Conservation (phyloP, 1,140 invertebrate genomes). For the Bombus superbus region DNA sequence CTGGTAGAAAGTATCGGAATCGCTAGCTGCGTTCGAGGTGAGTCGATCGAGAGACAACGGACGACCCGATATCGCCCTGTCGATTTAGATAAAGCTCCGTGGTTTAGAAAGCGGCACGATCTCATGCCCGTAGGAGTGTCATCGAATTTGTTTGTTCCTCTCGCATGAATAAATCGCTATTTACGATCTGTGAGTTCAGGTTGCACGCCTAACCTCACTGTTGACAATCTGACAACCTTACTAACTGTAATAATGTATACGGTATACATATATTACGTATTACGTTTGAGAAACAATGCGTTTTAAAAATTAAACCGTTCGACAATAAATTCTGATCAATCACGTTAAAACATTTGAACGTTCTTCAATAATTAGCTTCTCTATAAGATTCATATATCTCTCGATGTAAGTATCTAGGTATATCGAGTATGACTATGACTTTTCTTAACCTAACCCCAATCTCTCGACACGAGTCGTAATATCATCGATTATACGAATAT, state of each 20-base stretch:
- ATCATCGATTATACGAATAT: neutral
- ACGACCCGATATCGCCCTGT: slow-evolving; percentile 33
- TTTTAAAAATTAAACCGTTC: too few species aligned
- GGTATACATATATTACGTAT: too few species aligned
- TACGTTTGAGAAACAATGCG: neutral
- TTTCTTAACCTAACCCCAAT: too few species aligned
- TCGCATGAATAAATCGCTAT: slow-evolving; percentile 36
- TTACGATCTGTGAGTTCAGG: slow-evolving; percentile 25
- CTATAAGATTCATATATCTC: too few species aligned
- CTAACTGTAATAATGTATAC: neutral
- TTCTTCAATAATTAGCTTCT: too few species aligned
- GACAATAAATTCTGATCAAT: too few species aligned
- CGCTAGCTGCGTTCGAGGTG: slow-evolving; percentile 7
- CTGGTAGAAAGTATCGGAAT: slow-evolving; percentile 39
- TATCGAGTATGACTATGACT: too few species aligned
- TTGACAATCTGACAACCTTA: neutral
- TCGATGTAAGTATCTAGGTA: too few species aligned
- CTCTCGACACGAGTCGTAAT: too few species aligned
- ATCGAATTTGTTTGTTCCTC: slow-evolving; percentile 49
- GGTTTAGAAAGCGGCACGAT: slow-evolving; percentile 43
- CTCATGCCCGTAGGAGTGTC: slow-evolving; percentile 27
- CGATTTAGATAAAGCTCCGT: slow-evolving; percentile 48
- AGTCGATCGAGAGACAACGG: slow-evolving; percentile 37
- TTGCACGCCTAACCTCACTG: neutral
- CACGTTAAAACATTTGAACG: too few species aligned